Evolutionary conservation across 1,140 invertebrate genomes (phyloP).

Genomic region (Bicyclus anynana): DNA sequence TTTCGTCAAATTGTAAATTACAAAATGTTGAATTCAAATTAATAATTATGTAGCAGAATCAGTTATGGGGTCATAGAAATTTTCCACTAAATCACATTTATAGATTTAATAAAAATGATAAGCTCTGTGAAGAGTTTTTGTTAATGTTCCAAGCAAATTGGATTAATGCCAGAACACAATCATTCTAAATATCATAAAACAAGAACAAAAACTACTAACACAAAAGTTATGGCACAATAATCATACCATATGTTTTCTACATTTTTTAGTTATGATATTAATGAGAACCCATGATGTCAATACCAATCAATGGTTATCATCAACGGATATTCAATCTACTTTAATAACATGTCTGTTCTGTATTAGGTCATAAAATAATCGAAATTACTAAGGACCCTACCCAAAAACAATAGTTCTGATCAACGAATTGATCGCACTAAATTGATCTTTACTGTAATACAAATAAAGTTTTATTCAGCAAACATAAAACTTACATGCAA

Average conservation of each 20-base stretch:
- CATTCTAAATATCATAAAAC: no score
- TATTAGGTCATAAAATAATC: conserved; percentile 62
- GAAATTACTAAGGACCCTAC: conserved; percentile 62
- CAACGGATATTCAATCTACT: conserved; percentile 11
- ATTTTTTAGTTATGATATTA: background rate
- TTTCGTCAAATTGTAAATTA: no score
- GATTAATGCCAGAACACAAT: no score
- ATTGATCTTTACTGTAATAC: conserved; percentile 25
- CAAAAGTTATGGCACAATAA: background rate
- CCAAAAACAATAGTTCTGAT: conserved; percentile 63
- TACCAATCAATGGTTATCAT: conserved; percentile 3
- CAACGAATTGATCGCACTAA: conserved; percentile 21
- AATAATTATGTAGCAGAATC: no score
- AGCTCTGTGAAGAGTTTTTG: no score
- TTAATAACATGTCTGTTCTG: conserved; percentile 33
- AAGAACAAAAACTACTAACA: no score
- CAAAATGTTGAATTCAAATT: no score
- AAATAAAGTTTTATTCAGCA: conserved; percentile 41
- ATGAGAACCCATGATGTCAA: background rate
- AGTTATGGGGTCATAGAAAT: no score
- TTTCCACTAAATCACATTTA: no score
- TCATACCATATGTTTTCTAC: background rate
- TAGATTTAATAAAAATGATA: no score
- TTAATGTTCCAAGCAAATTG: no score
- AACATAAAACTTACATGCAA: conserved; percentile 47